Conservation (phyloP, 2,888 invertebrate species). For the Pegoplata infirma region DNA sequence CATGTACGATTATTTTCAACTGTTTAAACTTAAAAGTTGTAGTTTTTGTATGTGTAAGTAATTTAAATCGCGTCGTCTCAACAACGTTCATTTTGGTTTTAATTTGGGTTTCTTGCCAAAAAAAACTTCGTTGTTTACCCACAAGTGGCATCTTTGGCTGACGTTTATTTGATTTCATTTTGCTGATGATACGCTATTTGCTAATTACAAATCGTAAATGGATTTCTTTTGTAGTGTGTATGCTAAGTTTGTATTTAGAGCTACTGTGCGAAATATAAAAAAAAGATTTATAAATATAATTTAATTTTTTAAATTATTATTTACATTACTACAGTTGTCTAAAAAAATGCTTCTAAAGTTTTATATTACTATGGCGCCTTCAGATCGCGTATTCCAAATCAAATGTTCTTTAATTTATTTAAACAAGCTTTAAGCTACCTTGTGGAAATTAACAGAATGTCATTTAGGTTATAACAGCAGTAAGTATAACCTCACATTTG, state of each 20-base stretch:
- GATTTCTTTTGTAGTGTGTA: background rate
- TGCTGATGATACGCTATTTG: constrained; percentile 33
- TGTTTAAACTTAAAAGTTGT: background rate
- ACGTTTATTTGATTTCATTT: constrained; percentile 16
- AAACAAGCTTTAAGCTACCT: no score
- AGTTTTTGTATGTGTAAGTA: constrained; percentile 1
- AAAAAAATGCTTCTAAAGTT: no score
- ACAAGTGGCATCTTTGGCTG: constrained; percentile 47
- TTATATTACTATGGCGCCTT: no score
- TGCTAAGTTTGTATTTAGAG: background rate
- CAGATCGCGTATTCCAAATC: no score
- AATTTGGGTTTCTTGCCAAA: constrained; percentile 45
- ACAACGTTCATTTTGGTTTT: constrained; percentile 1
- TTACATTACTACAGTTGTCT: no score
- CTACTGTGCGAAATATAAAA: constrained; percentile 23
- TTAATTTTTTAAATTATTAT: no score
- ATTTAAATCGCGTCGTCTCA: constrained; percentile 19
- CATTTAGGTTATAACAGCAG: no score
- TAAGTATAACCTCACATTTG: no score
- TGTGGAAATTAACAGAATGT: no score
- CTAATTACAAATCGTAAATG: constrained; percentile 46
- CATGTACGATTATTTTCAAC: background rate
- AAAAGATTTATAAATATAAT: background rate
- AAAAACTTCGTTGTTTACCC: constrained; percentile 40
- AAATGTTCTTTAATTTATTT: no score